phyloP scores from a whole-genome alignment of 2,113 vertebrate genomes.

The Chionodraco myersi region DNA sequence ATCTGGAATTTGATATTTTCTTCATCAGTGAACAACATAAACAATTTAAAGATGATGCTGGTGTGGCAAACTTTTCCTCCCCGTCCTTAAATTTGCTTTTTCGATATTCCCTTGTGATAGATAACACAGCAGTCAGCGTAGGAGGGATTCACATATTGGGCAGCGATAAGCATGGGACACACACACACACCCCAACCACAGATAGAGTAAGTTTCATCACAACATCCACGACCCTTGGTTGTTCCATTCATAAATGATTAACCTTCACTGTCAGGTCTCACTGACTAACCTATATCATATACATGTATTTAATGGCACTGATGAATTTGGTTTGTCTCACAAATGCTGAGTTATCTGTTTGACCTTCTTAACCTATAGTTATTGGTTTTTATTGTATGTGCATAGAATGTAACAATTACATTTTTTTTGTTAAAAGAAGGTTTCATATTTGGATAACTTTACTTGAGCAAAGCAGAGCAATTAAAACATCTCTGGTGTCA shows the following conservation, averaged over 20 bases:
- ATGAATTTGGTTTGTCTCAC: slow-evolving; percentile 32
- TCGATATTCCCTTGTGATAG: slow-evolving; percentile 80
- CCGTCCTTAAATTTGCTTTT: slow-evolving; percentile 79
- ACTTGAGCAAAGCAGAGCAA: no score
- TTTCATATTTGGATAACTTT: no score
- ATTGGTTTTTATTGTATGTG: slow-evolving; percentile 9
- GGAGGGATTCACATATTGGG: slow-evolving; percentile 67
- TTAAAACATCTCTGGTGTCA: no score
- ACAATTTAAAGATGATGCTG: slow-evolving; percentile 83
- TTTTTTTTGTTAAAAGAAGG: no score
- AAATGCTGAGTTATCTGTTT: slow-evolving; percentile 26
- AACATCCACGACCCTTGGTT: slow-evolving; percentile 33
- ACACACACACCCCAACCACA: slow-evolving; percentile 9
- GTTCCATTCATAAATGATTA: slow-evolving; percentile 62
- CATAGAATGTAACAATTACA: background rate
- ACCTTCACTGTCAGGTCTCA: slow-evolving; percentile 46
- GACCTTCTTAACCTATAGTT: slow-evolving; percentile 26
- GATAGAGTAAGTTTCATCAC: slow-evolving; percentile 40
- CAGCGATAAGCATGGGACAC: slow-evolving; percentile 13
- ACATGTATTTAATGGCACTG: slow-evolving; percentile 51
- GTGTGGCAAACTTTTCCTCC: slow-evolving; percentile 83
- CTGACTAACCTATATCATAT: slow-evolving; percentile 24
- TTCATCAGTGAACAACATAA: slow-evolving; percentile 86
- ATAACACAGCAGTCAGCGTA: slow-evolving; percentile 63
- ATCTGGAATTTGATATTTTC: slow-evolving; percentile 86